Base-by-base conservation (phyloP, 1,140 invertebrate genomes). In the Oedothorax gibbosus region DNA sequence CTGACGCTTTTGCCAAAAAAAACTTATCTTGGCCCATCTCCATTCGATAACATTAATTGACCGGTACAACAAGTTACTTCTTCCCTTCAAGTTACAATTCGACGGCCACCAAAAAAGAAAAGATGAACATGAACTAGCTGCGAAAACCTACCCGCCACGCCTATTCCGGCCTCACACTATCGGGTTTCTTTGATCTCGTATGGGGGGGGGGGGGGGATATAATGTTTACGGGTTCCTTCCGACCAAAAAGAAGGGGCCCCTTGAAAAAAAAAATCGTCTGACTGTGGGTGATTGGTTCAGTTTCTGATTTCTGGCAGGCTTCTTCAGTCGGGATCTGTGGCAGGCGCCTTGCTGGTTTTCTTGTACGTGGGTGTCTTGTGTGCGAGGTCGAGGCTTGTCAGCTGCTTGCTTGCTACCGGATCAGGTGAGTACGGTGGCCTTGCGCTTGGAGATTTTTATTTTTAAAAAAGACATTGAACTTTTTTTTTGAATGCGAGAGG, bases 231-330 rank as follows among this genome's bases (percentile, higher is more conserved):
- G 69, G 66, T 21, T 2, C 50, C 20, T 51, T 54, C 20, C 7
- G 69, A 53, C 35, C 35, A 35, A 35, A 35, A 35, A 35, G 35
- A 35, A 14, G 64, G 64, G 49, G 12, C 49, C 49, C 68, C 50
- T 35, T 35, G 5, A 35, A 35, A 35, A 35, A 35, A 35, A 35
- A 35, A 35, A 35, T 35, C 60, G 18, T n/a, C 53, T 75, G 15
- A n/a, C 65, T 21, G 56, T 9, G 53, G 72, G 53, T 75, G 72
- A 75, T 57, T 75, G 53, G 53, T 49, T 75, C 35, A 75, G 72
- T 75, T 75, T 75, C 72, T 75, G 72, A 75, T 75, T 75, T 75
- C 72, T n/a, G 72, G 20, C 54, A 35, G 35, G 72, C 60, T 75
- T 75, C 72, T 75, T 53, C 56, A 57, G 56, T 75, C 72, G 54